Conservation (phyloP, 2,888 invertebrate species). For the Smittia sp. region DNA sequence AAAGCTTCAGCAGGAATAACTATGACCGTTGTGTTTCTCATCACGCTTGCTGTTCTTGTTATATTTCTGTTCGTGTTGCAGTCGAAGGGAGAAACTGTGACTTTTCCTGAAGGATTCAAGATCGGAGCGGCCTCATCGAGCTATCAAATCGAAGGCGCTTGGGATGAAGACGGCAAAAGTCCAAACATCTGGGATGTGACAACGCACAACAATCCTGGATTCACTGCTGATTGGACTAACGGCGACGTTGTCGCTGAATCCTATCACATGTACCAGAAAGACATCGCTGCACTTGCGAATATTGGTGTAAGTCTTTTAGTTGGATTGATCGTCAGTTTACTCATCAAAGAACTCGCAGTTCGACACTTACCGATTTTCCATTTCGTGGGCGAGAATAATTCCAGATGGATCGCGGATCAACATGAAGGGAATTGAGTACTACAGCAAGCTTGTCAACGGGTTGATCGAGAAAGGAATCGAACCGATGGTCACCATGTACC, state of each 20-base stretch:
- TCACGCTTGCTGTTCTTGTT: too few relatives aligned
- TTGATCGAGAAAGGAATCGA: slow-evolving; percentile 59
- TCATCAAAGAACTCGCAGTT: neutral
- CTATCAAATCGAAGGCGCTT: slow-evolving; percentile 64
- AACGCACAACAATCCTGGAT: slow-evolving; percentile 48
- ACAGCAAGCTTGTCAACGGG: slow-evolving; percentile 63
- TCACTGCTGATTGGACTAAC: slow-evolving; percentile 54
- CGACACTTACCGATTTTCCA: slow-evolving; percentile 57
- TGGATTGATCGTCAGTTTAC: too few relatives aligned
- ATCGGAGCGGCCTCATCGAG: slow-evolving; percentile 52
- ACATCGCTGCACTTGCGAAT: slow-evolving; percentile 57
- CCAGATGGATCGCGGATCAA: slow-evolving; percentile 60
- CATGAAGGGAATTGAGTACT: slow-evolving; percentile 62
- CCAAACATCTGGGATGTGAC: slow-evolving; percentile 56
- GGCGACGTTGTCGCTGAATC: slow-evolving; percentile 62
- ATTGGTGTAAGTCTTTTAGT: slow-evolving; percentile 55
- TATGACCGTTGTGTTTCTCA: too few relatives aligned
- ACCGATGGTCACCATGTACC: slow-evolving; percentile 63
- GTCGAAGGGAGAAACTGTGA: too few relatives aligned
- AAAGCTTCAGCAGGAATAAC: too few relatives aligned
- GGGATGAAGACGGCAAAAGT: slow-evolving; percentile 57
- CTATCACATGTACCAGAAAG: slow-evolving; percentile 59
- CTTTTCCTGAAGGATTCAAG: too few relatives aligned
- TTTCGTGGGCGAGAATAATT: slow-evolving; percentile 64
- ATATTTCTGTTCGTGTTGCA: too few relatives aligned